Conservation (phyloP, 2,113 vertebrate genomes). For the Sinocyclocheilus maitianheensis region DNA sequence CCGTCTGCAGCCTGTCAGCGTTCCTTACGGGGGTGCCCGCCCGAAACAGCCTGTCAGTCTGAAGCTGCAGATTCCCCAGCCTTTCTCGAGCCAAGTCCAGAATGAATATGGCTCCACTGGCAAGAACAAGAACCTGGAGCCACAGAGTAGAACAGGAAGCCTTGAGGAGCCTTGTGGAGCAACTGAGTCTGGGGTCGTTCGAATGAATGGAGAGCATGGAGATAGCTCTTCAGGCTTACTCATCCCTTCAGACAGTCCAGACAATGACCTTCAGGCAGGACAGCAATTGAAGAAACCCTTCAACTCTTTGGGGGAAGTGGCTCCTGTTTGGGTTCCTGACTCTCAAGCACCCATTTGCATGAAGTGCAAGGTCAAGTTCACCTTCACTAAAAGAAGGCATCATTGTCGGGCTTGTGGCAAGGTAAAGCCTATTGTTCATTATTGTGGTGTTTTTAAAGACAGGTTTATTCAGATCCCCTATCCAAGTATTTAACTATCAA, state of each 20-base stretch:
- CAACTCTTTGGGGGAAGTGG: slow-evolving; percentile 89
- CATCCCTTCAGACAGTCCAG: slow-evolving; percentile 86
- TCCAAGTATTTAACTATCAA: background rate
- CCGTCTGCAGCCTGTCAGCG: slow-evolving; percentile 83
- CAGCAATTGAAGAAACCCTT: slow-evolving; percentile 85
- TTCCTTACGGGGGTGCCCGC: slow-evolving; percentile 93
- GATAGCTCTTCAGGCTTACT: slow-evolving; percentile 74
- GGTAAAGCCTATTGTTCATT: slow-evolving; percentile 75
- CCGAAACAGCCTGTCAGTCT: slow-evolving; percentile 95
- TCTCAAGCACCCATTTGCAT: slow-evolving; percentile 96
- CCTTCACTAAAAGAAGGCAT: slow-evolving; percentile 97
- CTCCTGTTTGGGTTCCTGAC: slow-evolving; percentile 98
- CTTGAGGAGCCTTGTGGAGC: slow-evolving; percentile 41
- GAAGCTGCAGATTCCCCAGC: slow-evolving; percentile 93
- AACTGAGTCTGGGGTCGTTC: slow-evolving; percentile 69
- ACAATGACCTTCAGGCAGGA: slow-evolving; percentile 93
- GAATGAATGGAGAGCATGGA: slow-evolving; percentile 77
- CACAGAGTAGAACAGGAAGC: slow-evolving; percentile 64
- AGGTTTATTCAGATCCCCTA: background rate
- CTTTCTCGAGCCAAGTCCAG: slow-evolving; percentile 86
- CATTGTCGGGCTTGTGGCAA: slow-evolving; percentile 99
- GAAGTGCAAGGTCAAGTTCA: slow-evolving; percentile 97
- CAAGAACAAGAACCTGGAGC: slow-evolving; percentile 91
- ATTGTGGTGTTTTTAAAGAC: too few relatives aligned
- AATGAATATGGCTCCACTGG: slow-evolving; percentile 81